A percentile compares a stretch with the other conserved stretches of the same genome.
phyloP scores from a whole-genome alignment of 2,797 vertebrate species.

The Acanthopagrus latus region DNA sequence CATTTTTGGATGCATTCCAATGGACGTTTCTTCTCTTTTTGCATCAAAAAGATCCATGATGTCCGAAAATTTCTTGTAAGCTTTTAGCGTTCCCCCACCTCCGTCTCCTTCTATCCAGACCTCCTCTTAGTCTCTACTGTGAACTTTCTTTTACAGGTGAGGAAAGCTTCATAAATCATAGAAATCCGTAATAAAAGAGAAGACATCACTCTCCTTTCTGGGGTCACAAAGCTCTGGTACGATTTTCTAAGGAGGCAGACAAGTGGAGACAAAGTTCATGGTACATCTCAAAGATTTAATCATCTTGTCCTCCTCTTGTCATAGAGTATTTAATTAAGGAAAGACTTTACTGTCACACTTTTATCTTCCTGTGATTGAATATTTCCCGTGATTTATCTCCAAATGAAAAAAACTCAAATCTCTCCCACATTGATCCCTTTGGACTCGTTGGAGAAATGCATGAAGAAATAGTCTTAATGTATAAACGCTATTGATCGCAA shows the following conservation, averaged over 20 bases:
- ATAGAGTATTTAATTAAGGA: conserved; percentile 6
- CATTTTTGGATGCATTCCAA: no score
- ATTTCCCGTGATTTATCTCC: not conserved
- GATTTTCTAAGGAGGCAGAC: not conserved
- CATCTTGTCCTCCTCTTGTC: conserved; percentile 9
- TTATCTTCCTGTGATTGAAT: not conserved
- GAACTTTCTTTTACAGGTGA: no score
- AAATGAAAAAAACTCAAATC: not conserved
- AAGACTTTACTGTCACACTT: not conserved
- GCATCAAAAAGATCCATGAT: no score
- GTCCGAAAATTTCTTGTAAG: no score
- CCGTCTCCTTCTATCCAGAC: not conserved
- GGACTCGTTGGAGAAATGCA: not conserved
- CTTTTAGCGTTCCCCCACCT: no score
- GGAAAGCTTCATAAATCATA: not conserved
- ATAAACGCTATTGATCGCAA: not conserved
- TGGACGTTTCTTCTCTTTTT: no score
- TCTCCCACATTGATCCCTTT: not conserved
- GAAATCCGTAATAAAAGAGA: not conserved
- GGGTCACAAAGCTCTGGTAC: not conserved
- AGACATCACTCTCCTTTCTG: not conserved
- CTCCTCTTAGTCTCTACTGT: not conserved
- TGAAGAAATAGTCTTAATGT: not conserved
- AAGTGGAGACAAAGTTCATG: not conserved
- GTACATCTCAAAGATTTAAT: conserved; percentile 13